Base-by-base conservation (phyloP, 1,140 invertebrate species). In the Micrasema minimum region DNA sequence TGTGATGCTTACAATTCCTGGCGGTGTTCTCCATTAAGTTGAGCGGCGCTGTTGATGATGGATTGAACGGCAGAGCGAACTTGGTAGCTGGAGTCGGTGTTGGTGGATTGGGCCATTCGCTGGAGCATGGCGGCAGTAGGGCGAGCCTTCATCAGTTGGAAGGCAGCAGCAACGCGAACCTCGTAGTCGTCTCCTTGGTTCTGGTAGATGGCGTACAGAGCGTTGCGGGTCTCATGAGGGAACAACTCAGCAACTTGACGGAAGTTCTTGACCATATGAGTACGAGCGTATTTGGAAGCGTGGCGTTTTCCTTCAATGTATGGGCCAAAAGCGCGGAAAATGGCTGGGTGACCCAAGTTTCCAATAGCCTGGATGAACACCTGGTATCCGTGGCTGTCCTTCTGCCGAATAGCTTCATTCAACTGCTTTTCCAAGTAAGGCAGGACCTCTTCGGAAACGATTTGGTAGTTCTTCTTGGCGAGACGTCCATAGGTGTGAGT, bases 51-150 rank as follows among this genome's bases (percentile, higher is more conserved):
- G 76, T 82, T 68, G 45, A 92, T 88, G 7, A 80, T 78, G 37
- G 87, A 85, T 74, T 89, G 88, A 7, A 92, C 85, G 3, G 84
- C 85, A 43, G 88, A 83, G 66, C 85, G 87, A 0, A 92, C 89
- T 22, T 91, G 84, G 16, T 83, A 79, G 75, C 83, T 87, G 0
- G 79, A 79, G 75, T 92, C 91, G 38, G 83, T 77, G 68, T 90
- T 86, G 2, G 90, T 91, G 77, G 86, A 87, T 72, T 87, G 77
- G 46, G 91, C 91, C 86, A 92, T 90, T 41, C 84, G 80, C 79
- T 90, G 87, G 74, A 92, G 85, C 84, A 91, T 89, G 7, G 78
- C 78, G 18, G 80, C 76, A 0, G 89, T 82, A 11, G 90, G 90
- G 45, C 86, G 80, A 26, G 86, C 84, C 51, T 80, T 82, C 79